Base-by-base conservation (phyloP, 2,113 vertebrate genomes). In the Amia ocellicauda region DNA sequence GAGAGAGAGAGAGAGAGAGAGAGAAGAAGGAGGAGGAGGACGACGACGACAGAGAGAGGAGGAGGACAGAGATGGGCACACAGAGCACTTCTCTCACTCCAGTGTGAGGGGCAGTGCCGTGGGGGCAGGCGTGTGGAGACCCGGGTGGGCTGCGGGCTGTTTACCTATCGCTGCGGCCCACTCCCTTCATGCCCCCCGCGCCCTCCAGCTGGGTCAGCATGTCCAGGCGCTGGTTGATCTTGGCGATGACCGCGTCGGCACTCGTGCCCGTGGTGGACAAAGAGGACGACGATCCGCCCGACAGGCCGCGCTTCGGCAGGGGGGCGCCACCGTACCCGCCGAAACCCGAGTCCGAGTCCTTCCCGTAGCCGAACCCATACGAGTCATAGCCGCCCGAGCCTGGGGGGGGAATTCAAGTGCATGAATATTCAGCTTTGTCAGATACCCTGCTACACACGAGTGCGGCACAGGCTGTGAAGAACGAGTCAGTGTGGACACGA, bases 151-250 rank as follows among this genome's bases (percentile, higher is more conserved):
- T 24, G 43, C 7, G 17, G 1, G 40, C 11, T 3, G 26, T 24
- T 83, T 88, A 90, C 88, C 89, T 86, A 70, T 88, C 89, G 4
- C 70, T 67, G 0, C 88, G 81, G 14, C 63, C 54, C 16, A 66
- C 17, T n/a, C 78, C 72, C 66, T 81, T 85, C 74, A 87, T 58
- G 27, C 81, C 79, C 19, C 83, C 83, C 58, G 45, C n/a, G 3
- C 22, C 57, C 7, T 87, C 82, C 70, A 87, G 68, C 68, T 80
- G 75, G 0, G 91, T 84, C 61, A 88, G 88, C 91, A 94, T 86
- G 73, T 94, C 93, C 69, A 95, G 77, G 7, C 91, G 91, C 62
- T 94, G 93, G 84, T 91, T 95, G 74, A 96, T 91, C 77, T 95
- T 96, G 23, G 86, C 89, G 31, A 93, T 87, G 56, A 94, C 88